Evolutionary conservation across 2,888 invertebrate genomes (phyloP).

Genomic region (Meandrusa payeni): DNA sequence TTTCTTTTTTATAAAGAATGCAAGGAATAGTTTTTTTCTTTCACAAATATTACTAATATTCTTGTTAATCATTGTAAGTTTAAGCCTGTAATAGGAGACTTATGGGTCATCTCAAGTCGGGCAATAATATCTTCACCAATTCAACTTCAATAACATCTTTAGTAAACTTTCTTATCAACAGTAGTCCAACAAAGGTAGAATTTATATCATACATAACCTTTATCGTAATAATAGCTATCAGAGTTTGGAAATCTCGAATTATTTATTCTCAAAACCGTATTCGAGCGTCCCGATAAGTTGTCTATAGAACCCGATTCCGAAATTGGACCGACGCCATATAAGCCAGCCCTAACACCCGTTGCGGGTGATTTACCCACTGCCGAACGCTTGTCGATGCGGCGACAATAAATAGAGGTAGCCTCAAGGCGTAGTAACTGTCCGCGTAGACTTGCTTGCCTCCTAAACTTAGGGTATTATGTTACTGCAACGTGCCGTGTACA

Average conservation of each 20-base stretch:
- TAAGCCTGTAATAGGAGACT: too few species aligned
- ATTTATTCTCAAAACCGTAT: constrained; percentile 17
- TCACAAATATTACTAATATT: too few species aligned
- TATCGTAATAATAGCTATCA: constrained; percentile 13
- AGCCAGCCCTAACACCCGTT: constrained; percentile 33
- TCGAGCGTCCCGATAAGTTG: constrained; percentile 14
- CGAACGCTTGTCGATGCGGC: constrained; percentile 36
- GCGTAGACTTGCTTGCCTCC: background rate
- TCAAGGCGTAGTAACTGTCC: constrained; percentile 21
- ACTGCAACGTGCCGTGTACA: constrained; percentile 2
- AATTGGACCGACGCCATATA: constrained; percentile 38
- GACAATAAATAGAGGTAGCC: constrained; percentile 56
- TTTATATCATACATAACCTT: background rate
- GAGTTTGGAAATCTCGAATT: constrained; percentile 8
- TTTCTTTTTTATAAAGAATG: too few species aligned
- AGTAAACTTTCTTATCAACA: background rate
- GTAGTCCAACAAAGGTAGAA: background rate
- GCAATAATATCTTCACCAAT: too few species aligned
- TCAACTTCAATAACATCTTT: too few species aligned
- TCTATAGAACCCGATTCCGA: constrained; percentile 13
- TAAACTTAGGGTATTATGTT: constrained; percentile 20
- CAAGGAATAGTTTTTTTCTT: too few species aligned
- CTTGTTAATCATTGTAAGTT: too few species aligned
- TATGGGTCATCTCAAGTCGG: too few species aligned
- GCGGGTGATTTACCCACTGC: constrained; percentile 43